Percentiles rank a stretch among this genome's conserved stretches.
phyloP scores from a whole-genome alignment of 2,797 vertebrate species.

The Dendrocincla tyrannina region DNA sequence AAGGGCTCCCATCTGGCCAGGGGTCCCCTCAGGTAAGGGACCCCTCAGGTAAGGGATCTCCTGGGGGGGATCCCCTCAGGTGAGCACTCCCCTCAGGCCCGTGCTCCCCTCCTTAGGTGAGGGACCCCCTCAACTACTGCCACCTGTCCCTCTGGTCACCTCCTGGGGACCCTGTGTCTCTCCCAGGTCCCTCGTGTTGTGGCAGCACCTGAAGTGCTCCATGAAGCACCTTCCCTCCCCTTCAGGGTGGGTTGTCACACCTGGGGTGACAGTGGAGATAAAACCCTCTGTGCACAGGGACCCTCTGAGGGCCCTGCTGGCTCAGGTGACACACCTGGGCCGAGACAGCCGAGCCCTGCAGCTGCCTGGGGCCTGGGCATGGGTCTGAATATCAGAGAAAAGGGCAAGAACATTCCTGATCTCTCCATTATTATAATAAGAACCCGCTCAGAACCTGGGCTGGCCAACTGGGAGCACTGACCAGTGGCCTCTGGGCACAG shows the following conservation, averaged over 20 bases:
- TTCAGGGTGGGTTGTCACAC: not conserved
- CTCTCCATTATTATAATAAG: not conserved
- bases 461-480: not conserved
- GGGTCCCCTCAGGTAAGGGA: not conserved
- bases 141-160: accelerated
- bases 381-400: accelerated
- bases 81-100: accelerated
- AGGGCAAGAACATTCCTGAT: not conserved
- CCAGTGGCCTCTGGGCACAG: not conserved
- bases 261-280: too few relatives aligned
- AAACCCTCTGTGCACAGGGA: not conserved
- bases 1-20: not conserved
- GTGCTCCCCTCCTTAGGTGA: not conserved
- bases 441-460: not conserved
- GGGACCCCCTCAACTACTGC: too few relatives aligned
- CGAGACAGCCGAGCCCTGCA: not conserved
- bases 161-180: too few relatives aligned
- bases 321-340: not conserved
- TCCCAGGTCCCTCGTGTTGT: not conserved
- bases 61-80: not conserved
- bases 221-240: not conserved
- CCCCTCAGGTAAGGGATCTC: too few relatives aligned
- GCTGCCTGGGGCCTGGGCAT: not conserved
- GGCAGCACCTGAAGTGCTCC: not conserved
- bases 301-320: not conserved